Percentiles rank a stretch among this genome's conserved stretches.
Evolutionary conservation across 2,113 vertebrate genomes (phyloP).

Genomic region (Isichthys henryi): DNA sequence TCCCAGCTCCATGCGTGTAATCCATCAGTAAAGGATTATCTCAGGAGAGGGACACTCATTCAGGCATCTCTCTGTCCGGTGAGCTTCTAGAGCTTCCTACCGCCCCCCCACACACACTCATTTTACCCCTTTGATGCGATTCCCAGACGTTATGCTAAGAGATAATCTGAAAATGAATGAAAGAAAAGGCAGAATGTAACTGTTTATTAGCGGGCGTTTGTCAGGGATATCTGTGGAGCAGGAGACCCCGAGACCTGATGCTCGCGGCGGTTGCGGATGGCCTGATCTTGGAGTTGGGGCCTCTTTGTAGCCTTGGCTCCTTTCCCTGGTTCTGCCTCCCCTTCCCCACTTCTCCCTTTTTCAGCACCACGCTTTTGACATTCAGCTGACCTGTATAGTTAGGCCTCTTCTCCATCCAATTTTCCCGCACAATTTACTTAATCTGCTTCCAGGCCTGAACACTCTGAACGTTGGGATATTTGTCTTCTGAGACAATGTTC

Average conservation of each 20-base stretch:
- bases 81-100: neutral
- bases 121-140: neutral
- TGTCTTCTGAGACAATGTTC: constrained; percentile 5
- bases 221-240: neutral
- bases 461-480: neutral
- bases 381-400: neutral
- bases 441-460: neutral
- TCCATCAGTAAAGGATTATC: constrained; percentile 41
- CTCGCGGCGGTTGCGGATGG: neutral
- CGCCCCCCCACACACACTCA: neutral
- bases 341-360: neutral
- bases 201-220: neutral
- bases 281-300: neutral
- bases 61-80: constrained; percentile 19
- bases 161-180: neutral
- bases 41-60: constrained; percentile 42
- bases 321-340: neutral
- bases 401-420: neutral
- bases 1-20: constrained; percentile 40
- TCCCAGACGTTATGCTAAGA: neutral
- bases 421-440: constrained; percentile 14
- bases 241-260: neutral
- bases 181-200: neutral
- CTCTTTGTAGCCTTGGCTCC: neutral
- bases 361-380: neutral